A percentile compares a stretch with the other conserved stretches of the same genome.
Conservation (phyloP, 2,113 vertebrate genomes). For the Poeciliopsis turrubarensis region DNA sequence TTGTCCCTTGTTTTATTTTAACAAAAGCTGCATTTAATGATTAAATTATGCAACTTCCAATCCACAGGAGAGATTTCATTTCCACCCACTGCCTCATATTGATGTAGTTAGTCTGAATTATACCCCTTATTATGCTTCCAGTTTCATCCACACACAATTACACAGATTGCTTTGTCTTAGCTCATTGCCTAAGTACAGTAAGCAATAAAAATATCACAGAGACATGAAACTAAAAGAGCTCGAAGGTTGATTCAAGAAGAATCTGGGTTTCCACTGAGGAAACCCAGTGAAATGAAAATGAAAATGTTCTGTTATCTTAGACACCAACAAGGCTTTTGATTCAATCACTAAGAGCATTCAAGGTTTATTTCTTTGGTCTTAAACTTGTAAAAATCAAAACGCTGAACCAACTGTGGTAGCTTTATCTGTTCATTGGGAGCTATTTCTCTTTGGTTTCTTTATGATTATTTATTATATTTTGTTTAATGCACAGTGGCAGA, state of each 20-base stretch:
- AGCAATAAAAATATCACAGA: background rate
- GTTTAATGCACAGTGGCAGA: no score
- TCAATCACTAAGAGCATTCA: background rate
- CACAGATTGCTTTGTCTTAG: conserved; percentile 32
- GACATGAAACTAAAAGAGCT: background rate
- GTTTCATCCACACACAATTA: conserved; percentile 36
- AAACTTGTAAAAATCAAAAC: no score
- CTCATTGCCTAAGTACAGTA: conserved; percentile 1
- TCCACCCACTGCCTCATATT: conserved; percentile 1
- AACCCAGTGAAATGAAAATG: no score
- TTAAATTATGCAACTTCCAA: conserved; percentile 13
- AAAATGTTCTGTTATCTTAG: background rate
- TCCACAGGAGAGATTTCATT: background rate
- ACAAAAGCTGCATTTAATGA: conserved; percentile 7
- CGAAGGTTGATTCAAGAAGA: background rate
- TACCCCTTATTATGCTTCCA: conserved; percentile 33
- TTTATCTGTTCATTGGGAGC: no score
- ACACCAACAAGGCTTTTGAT: background rate
- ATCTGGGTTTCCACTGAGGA: background rate
- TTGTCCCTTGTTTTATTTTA: conserved; percentile 17
- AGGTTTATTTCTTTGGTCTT: no score
- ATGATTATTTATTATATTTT: no score
- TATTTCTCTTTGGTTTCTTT: no score
- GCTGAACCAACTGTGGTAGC: no score
- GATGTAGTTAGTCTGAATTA: conserved; percentile 27